phyloP scores from a whole-genome alignment of 2,797 vertebrate genomes.

The Phrynocephalus guinanensis region DNA sequence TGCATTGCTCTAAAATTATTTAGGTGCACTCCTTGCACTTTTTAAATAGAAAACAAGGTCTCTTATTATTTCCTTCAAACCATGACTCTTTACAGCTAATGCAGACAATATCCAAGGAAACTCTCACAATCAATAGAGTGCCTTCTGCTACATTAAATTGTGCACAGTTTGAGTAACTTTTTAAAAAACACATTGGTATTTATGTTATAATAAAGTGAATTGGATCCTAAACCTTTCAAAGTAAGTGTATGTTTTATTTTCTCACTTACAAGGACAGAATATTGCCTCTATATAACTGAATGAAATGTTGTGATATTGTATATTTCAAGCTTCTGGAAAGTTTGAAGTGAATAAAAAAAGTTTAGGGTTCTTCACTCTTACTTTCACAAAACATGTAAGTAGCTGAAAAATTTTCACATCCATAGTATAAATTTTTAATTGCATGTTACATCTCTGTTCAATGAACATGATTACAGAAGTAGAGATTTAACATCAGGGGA shows the following conservation, averaged over 20 bases:
- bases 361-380: neutral
- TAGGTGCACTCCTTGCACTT: neutral
- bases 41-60: constrained; percentile 34
- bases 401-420: neutral
- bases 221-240: constrained; percentile 31
- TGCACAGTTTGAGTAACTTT: neutral
- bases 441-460: neutral
- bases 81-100: constrained; percentile 24
- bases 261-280: constrained; percentile 19
- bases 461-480: neutral
- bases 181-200: constrained; percentile 37
- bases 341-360: constrained; percentile 14
- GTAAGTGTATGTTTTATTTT: constrained; percentile 21
- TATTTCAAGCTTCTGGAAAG: constrained; percentile 22
- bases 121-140: constrained; percentile 19
- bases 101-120: neutral
- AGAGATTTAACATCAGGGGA: constrained; percentile 7
- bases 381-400: constrained; percentile 19
- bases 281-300: constrained; percentile 20
- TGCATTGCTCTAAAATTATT: constrained; percentile 19
- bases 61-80: constrained; percentile 30
- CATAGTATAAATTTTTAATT: constrained; percentile 27
- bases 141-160: constrained; percentile 27
- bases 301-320: neutral
- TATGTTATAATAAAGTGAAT: constrained; percentile 48